Base-by-base conservation (phyloP, 2,113 vertebrate species). In the Speoplatyrhinus poulsoni region DNA sequence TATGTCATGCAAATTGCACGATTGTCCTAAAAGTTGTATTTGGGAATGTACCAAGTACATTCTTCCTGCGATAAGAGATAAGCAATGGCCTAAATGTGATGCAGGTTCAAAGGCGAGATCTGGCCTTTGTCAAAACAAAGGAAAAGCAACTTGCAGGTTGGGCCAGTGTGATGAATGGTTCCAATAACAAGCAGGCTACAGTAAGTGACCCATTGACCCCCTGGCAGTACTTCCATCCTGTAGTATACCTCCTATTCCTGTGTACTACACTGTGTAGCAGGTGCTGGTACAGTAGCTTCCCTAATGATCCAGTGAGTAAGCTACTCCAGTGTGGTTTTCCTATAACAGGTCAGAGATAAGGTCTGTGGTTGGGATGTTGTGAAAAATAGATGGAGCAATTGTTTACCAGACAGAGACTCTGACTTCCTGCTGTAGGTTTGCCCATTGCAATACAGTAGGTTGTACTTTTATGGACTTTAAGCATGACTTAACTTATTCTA, bases 351-450 rank as follows among this genome's bases (percentile, higher is more conserved):
- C 54, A 10, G 65, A 59, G 72, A 75, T 65, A 86, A 84, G 75
- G 77, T 82, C 85, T 62, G 85, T 71, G 85, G 82, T 78, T 83
- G 76, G 77, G 84, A 87, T 75, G 73, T 84, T 86, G 83, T 84
- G 69, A 77, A 90, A 82, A 67, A 73, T 72, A 52, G 61, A 82
- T 87, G 77, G 67, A 54, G 84, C 72, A 85, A 87, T 79, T 88
- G 81, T 90, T 87, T 76, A 88, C 82, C 65, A 84, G 69, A 72
- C 65, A 15, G 54, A 70, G 75, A 86, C 70, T 75, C 73, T 71
- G 36, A 52, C 77, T 74, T 84, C 69, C 75, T 88, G 79, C 73
- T 79, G 58, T 69, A 67, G 46, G 33, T 80, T 75, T 50, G 41
- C 65, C 13, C 3, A 2, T 26, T 26, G 26, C 26, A n/a, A 50